phyloP scores from a whole-genome alignment of 2,888 invertebrate species.

The Stratiomys singularior region DNA sequence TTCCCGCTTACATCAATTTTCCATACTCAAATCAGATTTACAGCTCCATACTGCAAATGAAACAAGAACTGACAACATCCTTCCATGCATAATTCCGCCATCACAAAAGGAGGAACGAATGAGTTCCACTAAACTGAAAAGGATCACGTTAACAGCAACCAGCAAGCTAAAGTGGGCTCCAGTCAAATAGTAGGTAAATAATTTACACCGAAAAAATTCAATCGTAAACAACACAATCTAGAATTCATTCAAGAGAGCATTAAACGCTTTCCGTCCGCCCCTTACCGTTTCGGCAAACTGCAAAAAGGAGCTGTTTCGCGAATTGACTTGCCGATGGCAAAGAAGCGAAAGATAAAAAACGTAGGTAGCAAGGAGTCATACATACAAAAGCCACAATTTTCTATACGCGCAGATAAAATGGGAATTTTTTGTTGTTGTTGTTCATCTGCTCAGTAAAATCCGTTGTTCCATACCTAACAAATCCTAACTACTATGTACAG shows the following conservation, averaged over 20 bases:
- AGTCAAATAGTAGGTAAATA: slow-evolving; percentile 54
- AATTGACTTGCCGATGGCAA: not conserved
- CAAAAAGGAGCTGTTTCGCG: not conserved
- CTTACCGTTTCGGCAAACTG: not conserved
- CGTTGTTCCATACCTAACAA: slow-evolving; percentile 4
- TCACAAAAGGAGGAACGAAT: not conserved
- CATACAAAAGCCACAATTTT: slow-evolving; percentile 27
- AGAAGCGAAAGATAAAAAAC: not conserved
- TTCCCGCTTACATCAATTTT: slow-evolving; percentile 47
- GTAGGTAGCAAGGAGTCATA: not conserved
- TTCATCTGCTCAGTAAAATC: slow-evolving; percentile 2
- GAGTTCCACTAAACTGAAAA: not conserved
- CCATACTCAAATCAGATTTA: slow-evolving; percentile 48
- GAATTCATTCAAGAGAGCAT: slow-evolving; percentile 66
- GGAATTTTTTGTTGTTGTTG: slow-evolving; percentile 27
- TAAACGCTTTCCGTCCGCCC: slow-evolving; percentile 58
- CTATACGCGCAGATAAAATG: slow-evolving; percentile 14
- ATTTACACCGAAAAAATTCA: slow-evolving; percentile 62
- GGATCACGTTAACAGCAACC: slow-evolving; percentile 10
- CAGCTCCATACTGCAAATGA: not conserved
- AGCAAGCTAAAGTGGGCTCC: not conserved
- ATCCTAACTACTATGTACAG: not conserved
- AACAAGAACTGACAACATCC: slow-evolving; percentile 41
- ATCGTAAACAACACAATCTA: slow-evolving; percentile 67
- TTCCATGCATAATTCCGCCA: not conserved